phyloP scores from a whole-genome alignment of 2,888 invertebrate species.

The Cryptophagus acutangulus region DNA sequence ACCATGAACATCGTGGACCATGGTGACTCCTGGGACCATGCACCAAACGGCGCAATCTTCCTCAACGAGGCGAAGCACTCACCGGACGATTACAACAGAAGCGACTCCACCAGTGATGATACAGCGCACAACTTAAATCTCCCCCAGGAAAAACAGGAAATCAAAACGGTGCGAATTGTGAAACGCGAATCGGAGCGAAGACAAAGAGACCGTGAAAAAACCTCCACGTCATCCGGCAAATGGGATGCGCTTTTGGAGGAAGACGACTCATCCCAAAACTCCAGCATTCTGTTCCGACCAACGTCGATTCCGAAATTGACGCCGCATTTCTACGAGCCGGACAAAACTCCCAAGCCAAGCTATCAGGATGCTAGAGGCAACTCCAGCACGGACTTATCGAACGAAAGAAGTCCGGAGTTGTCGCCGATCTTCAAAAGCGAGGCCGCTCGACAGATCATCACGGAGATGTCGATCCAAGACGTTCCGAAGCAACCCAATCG shows the following conservation, averaged over 20 bases:
- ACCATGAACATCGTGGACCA: slow-evolving; percentile 72
- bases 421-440: slow-evolving; percentile 83
- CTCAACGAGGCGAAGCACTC: slow-evolving; percentile 53
- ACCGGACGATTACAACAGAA: slow-evolving; percentile 52
- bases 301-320: slow-evolving; percentile 11
- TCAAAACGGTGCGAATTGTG: slow-evolving; percentile 89
- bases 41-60: slow-evolving; percentile 58
- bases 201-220: slow-evolving; percentile 73
- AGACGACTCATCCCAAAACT: slow-evolving; percentile 40
- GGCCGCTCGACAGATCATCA: slow-evolving; percentile 80
- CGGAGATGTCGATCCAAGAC: slow-evolving; percentile 60
- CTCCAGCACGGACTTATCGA: slow-evolving; percentile 29
- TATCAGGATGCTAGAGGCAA: slow-evolving; percentile 26
- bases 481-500: slow-evolving; percentile 34
- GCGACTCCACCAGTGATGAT: slow-evolving; percentile 40
- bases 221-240: slow-evolving; percentile 38
- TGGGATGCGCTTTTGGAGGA: slow-evolving; percentile 47
- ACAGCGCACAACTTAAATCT: slow-evolving; percentile 32
- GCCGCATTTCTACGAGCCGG: slow-evolving; percentile 33
- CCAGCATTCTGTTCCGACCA: slow-evolving; percentile 36
- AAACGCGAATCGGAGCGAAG: slow-evolving; percentile 86
- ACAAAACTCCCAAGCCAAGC: slow-evolving; percentile 31
- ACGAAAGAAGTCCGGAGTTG: slow-evolving; percentile 53
- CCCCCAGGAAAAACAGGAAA: slow-evolving; percentile 77
- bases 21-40: slow-evolving; percentile 50